Evolutionary conservation across 2,797 vertebrate genomes (phyloP), one percentile per base, ranked within the genome.

Genomic region (Geotrypetes seraphini): DNA sequence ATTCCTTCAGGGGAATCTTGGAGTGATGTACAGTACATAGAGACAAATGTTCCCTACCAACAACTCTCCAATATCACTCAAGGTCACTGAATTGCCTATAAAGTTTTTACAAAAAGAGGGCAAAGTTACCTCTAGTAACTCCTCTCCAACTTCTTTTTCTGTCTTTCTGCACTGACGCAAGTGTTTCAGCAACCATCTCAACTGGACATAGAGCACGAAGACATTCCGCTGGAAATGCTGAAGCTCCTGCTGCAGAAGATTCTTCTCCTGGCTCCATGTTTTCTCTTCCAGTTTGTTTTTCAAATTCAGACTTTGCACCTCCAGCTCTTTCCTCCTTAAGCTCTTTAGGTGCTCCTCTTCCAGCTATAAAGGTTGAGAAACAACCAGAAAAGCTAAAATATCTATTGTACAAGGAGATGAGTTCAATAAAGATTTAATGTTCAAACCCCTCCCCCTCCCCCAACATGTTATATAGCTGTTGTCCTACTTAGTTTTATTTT

Each of bases 161-260:
- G 74, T 65, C 44, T 69, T 66, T 46, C 75, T 85, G 25, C 87
- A 81, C 20, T 83, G 85, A 49, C 87, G 80, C 92, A 95, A 97
- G 53, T 89, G 90, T 44, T 78, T 85, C 10, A 99, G 84, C 56
- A 97, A 81, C 85, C 90, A 91, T 48, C 89, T 77, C 44, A 99
- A 84, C 69, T 92, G 97, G 66, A 93, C 85, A 31, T 95, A 99
- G 46, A 93, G 74, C 25, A 96, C 78, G 69, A 92, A 79, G 21
- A 85, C 86, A 78, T 90, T 93, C 51, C 93, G 89, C 57, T 85
- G 84, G 73, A 96, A 87, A 60, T 87, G 79, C 7, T 82, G 79
- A 23, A 99, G 71, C 56, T 99, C 92, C 33, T 93, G 90, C 25
- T 89, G 90, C 51, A 98, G 64, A 31, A 77, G 19, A 2, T 55